These are phyloP conservation scores for Triplophysa rosa DNA, from an alignment of 2,113 vertebrate genomes.

Conservation along the genomic window DNA sequence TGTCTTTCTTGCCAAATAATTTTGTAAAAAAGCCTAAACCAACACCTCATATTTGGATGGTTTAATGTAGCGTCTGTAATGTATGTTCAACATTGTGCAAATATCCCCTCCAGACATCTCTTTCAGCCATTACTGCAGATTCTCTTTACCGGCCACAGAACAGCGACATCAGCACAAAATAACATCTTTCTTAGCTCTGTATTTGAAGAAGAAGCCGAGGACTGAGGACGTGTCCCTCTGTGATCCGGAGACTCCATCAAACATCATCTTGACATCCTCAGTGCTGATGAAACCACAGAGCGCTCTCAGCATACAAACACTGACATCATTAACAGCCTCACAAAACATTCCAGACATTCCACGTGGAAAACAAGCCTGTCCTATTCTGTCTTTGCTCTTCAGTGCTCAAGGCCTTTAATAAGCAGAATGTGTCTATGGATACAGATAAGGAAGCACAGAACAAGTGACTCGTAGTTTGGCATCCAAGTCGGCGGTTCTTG, in stretches of 20 bases:
- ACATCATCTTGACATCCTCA: conserved; percentile 41
- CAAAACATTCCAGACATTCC: conserved; percentile 67
- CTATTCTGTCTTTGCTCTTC: conserved; percentile 9
- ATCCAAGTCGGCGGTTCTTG: too few relatives aligned
- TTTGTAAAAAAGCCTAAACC: too few relatives aligned
- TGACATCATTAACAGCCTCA: conserved; percentile 70
- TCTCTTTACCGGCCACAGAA: not conserved
- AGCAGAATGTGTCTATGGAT: not conserved
- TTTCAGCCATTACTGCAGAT: too few relatives aligned
- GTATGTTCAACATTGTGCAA: too few relatives aligned
- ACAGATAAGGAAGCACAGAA: too few relatives aligned
- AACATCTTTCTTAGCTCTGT: not conserved
- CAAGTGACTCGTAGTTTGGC: not conserved
- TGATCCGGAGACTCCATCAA: conserved; percentile 43
- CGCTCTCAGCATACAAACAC: conserved; percentile 65
- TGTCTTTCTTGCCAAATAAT: too few relatives aligned
- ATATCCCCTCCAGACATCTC: too few relatives aligned
- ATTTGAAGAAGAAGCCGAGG: conserved; percentile 52
- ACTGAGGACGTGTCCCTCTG: conserved; percentile 52
- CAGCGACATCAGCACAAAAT: not conserved
- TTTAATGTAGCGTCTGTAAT: too few relatives aligned
- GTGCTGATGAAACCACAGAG: conserved; percentile 60
- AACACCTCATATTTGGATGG: too few relatives aligned
- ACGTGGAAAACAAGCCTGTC: conserved; percentile 51
- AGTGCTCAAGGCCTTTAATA: not conserved